These are phyloP conservation scores for Paraplagusia blochii DNA, from an alignment of 2,113 vertebrate species.

Conservation along the genomic window DNA sequence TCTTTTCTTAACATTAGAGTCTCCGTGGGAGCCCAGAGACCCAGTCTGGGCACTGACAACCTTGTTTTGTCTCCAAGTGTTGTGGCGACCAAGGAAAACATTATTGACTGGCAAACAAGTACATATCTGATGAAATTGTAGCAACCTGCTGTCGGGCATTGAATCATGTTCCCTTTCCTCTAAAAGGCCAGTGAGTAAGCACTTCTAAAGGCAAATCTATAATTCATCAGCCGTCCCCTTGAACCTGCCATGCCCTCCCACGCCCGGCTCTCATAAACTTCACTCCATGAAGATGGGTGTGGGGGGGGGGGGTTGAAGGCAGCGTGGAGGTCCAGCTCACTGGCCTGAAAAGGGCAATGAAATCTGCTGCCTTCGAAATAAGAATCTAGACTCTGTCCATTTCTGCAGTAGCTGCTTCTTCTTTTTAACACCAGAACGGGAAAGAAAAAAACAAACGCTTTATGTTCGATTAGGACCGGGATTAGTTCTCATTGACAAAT, in stretches of 20 bases:
- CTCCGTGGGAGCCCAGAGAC: background rate
- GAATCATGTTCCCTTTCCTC: conserved; percentile 50
- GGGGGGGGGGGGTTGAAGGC: too few species aligned
- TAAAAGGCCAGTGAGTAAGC: conserved; percentile 68
- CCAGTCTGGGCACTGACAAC: background rate
- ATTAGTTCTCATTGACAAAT: conserved; percentile 34
- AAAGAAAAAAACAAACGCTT: conserved; percentile 39
- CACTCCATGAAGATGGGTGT: conserved; percentile 49
- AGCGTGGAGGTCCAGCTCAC: conserved; percentile 61
- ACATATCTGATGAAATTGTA: conserved; percentile 52
- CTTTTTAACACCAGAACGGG: conserved; percentile 33
- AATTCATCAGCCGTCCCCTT: conserved; percentile 72
- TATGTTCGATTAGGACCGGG: conserved; percentile 24
- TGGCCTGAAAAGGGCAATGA: conserved; percentile 69
- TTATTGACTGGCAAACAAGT: conserved; percentile 50
- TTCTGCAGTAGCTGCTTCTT: conserved; percentile 44
- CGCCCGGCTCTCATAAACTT: conserved; percentile 63
- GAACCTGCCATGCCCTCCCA: conserved; percentile 49
- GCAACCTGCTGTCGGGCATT: conserved; percentile 45
- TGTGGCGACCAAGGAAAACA: conserved; percentile 32
- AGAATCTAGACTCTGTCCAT: conserved; percentile 62
- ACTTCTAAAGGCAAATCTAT: conserved; percentile 72
- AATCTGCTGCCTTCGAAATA: conserved; percentile 64
- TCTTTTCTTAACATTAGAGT: background rate
- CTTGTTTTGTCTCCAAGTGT: conserved; percentile 12